Evolutionary conservation across 2,113 vertebrate genomes (phyloP).

Genomic region (Turdus rufiventris): DNA sequence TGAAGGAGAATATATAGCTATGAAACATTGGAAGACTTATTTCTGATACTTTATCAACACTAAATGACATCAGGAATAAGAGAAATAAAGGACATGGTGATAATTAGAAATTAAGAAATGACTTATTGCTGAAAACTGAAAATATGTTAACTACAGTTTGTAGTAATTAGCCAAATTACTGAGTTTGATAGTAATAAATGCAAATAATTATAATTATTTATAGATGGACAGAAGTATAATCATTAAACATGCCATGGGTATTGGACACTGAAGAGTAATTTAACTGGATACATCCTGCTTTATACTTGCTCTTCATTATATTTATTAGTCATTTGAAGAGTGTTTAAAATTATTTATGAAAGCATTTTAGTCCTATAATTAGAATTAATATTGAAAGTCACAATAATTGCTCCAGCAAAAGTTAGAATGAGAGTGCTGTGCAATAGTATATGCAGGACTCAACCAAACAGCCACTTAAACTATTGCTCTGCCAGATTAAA

Average conservation of each 20-base stretch:
- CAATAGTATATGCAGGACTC: background rate
- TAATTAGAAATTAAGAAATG: constrained; percentile 7
- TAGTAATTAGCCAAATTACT: constrained; percentile 59
- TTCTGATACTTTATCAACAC: background rate
- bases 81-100: background rate
- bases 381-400: constrained; percentile 23
- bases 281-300: background rate
- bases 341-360: constrained; percentile 35
- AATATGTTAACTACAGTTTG: constrained; percentile 45
- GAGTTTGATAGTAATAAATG: constrained; percentile 46
- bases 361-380: constrained; percentile 34
- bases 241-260: constrained; percentile 16
- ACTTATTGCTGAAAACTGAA: constrained; percentile 26
- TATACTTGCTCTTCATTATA: constrained; percentile 1
- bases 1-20: background rate
- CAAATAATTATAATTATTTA: constrained; percentile 68
- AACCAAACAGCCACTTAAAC: background rate
- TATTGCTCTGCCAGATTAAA: background rate
- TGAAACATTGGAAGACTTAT: background rate
- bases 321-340: background rate
- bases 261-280: constrained; percentile 23
- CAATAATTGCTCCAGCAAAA: background rate
- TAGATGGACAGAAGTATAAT: constrained; percentile 51
- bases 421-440: background rate
- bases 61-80: background rate